Percentiles rank a stretch among this genome's conserved stretches.
Evolutionary conservation across 2,888 invertebrate genomes (phyloP).

Genomic region (Chrysolina americana): DNA sequence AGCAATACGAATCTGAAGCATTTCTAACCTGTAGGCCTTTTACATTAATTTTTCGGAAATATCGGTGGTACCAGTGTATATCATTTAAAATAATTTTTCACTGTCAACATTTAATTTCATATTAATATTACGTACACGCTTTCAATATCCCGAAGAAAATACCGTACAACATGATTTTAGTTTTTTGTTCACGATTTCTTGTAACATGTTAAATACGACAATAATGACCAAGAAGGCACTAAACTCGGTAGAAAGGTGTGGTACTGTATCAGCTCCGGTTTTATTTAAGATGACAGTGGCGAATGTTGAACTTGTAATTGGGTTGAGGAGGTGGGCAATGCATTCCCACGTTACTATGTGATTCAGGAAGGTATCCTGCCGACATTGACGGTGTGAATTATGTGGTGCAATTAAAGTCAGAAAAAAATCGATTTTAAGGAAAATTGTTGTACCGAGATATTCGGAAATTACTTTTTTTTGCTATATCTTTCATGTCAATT

Average conservation of each 20-base stretch:
- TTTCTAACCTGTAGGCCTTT: no score
- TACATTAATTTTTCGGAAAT: no score
- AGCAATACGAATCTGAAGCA: no score
- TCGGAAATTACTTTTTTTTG: neutral
- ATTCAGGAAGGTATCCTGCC: slow-evolving; percentile 31
- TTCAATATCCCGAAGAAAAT: neutral
- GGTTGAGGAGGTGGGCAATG: slow-evolving; percentile 63
- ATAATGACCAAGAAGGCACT: neutral
- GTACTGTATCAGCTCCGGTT: slow-evolving; percentile 58
- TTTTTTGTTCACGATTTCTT: slow-evolving; percentile 3
- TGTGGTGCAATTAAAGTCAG: neutral
- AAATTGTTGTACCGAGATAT: neutral
- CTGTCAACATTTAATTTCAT: no score
- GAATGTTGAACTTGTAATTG: slow-evolving; percentile 64
- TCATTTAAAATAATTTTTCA: no score
- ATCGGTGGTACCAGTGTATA: no score
- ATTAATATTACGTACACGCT: no score
- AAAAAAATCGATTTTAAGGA: neutral
- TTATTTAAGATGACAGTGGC: slow-evolving; percentile 62
- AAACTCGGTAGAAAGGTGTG: slow-evolving; percentile 19
- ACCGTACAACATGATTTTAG: neutral
- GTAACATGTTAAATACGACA: slow-evolving; percentile 13
- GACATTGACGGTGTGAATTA: neutral
- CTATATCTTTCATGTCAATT: neutral
- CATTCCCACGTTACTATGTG: slow-evolving; percentile 45